phyloP scores from a whole-genome alignment of 2,797 vertebrate species.

The Phataginus tricuspis region DNA sequence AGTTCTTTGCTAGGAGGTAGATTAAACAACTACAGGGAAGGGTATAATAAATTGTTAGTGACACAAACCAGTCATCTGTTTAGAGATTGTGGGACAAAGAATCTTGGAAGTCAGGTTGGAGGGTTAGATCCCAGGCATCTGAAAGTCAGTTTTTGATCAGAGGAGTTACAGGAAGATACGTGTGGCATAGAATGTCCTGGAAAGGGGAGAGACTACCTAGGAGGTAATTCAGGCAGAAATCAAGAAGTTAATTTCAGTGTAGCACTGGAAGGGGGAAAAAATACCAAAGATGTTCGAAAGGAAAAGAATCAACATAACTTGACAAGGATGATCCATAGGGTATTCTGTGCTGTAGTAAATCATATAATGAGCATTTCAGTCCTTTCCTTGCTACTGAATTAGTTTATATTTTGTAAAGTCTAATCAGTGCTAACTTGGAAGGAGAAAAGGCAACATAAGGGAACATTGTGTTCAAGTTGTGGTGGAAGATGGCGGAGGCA shows the following conservation, averaged over 20 bases:
- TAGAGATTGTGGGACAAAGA: background rate
- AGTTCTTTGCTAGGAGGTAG: background rate
- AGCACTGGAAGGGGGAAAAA: background rate
- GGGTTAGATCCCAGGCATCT: background rate
- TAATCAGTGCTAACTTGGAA: background rate
- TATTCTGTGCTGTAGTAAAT: background rate
- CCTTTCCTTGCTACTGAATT: background rate
- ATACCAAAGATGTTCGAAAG: background rate
- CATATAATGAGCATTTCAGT: background rate
- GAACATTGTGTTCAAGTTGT: background rate
- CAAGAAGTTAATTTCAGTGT: background rate
- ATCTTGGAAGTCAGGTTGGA: background rate
- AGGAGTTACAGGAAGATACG: background rate
- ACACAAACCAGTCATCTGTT: background rate
- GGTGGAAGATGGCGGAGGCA: background rate
- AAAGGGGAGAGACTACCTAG: background rate
- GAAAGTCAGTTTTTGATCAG: background rate
- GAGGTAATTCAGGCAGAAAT: background rate
- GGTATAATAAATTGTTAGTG: background rate
- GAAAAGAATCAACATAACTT: background rate
- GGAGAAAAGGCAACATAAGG: background rate
- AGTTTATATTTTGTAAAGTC: conserved; percentile 14
- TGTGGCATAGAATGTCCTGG: background rate
- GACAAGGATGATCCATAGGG: background rate
- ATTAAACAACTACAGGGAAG: background rate